These are phyloP conservation scores for Lacanobia oleracea DNA, from an alignment of 2,888 invertebrate genomes.

Conservation along the genomic window DNA sequence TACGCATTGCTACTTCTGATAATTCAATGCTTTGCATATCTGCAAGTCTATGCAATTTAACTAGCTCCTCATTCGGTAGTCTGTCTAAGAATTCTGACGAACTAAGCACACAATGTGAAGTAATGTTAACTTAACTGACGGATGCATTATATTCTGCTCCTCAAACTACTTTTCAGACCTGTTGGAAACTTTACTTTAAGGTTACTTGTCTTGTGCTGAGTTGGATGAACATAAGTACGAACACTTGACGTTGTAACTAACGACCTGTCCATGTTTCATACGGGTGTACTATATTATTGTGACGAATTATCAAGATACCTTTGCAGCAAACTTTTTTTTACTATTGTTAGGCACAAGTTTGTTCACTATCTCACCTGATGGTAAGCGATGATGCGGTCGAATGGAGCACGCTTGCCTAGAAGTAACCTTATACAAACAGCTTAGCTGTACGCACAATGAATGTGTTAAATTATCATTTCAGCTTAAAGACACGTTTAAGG, in stretches of 20 bases:
- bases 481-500: no score
- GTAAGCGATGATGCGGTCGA: no score
- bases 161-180: neutral
- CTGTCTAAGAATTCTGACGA: constrained; percentile 40
- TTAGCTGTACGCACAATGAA: no score
- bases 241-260: neutral
- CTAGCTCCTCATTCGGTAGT: constrained; percentile 42
- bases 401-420: no score
- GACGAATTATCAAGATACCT: no score
- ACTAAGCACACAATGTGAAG: constrained; percentile 9
- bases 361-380: no score
- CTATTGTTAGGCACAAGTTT: no score
- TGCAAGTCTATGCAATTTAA: constrained; percentile 49
- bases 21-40: neutral
- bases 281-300: no score
- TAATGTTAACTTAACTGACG: constrained; percentile 11
- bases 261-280: no score
- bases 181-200: constrained; percentile 8
- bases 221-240: neutral
- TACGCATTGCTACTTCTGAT: constrained; percentile 26
- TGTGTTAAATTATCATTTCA: no score
- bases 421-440: no score
- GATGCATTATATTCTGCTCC: neutral
- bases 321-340: no score
- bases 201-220: neutral